Evolutionary conservation across 2,888 invertebrate genomes (phyloP), one percentile per base, ranked within the genome.

Genomic region (Machimus rusticus): DNA sequence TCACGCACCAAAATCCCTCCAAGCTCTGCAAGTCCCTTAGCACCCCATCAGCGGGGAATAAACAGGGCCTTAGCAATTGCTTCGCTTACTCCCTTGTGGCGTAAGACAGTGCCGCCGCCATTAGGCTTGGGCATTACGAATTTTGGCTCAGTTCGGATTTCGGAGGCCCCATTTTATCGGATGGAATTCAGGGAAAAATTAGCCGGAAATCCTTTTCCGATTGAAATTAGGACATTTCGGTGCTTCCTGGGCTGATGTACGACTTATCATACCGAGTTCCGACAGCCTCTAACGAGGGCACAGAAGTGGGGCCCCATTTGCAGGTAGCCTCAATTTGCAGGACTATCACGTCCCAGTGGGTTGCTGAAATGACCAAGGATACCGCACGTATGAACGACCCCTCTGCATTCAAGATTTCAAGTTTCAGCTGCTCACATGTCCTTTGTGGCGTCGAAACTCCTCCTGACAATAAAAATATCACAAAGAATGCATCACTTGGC

Each of bases 1-100:
- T 76, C 76, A 76, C 76, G 76, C 76, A 76, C 37, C n/a, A 34
- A 76, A 76, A 76, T 76, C 76, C 76, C 76, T 37, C 34, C 76
- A 76, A 76, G 37, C 34, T 37, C 76, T 76, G 16, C 37, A 37
- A 76, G 76, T 76, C 76, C 76, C 76, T 76, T 76, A 76, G 9
- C 76, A 37, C 76, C 76, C 76, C 19, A 19, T 76, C 34, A 76
- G 34, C 0, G 23, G 76, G 34, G 37, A 76, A 76, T 76, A 34
- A 76, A 76, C 76, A 76, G n/a, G 5, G 37, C 66, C n/a, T 76
- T 34, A 76, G 76, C 37, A 76, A 76, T 76, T 76, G 19, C 76
- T 37, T n/a, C 9, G n/a, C 9, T 76, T 76, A 3, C n/a, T 76
- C 28, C 19, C 19, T 34, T 76, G 5, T 19, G 76, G 76, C n/a